Base-by-base conservation (phyloP, 2,888 invertebrate genomes). In the Gortyna flavago region DNA sequence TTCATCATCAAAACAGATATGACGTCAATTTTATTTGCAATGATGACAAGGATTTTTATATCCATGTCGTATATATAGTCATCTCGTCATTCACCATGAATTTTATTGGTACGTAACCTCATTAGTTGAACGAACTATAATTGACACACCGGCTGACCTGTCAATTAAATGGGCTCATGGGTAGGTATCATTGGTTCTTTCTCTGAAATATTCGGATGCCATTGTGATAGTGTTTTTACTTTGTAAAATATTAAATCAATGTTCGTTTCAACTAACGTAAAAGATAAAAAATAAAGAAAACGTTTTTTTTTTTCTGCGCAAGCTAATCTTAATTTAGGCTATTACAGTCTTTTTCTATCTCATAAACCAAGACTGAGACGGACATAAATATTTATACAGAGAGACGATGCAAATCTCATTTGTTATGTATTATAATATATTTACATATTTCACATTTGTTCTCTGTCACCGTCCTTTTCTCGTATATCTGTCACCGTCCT, bases 101-200 rank as follows among this genome's bases (percentile, higher is more conserved):
- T 91, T 90, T 92, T 91, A 92, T 91, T 92, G 91, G 90, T 92
- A 90, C 94, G 94, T 95, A 95, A 93, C 95, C 94, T 94, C 94
- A 94, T 96, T 95, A 95, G 94, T 94, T 93, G 95, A 95, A 95
- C 91, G 95, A 93, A 95, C 95, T 94, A 92, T 94, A 96, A 95
- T 96, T 96, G 96, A 96, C 96, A 95, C 94, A 94, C 95, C 93
- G 96, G 95, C 95, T 96, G 96, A 96, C 96, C 96, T 93, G 91
- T 91, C 96, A 96, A 96, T 96, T 96, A 96, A 92, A 93, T 90
- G 86, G 80, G 86, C 89, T 92, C 90, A 92, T 92, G 91, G 90
- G 85, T 88, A 85, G 90, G 85, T 88, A 85, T 87, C 84, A 87
- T 85, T 82, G 72, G 77, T 76, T 89, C 89, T 90, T 88, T 86